A percentile compares a stretch with the other conserved stretches of the same genome.
Conservation (phyloP, 64 coral and sea anemone species). For the Astreopora myriophthalma region DNA sequence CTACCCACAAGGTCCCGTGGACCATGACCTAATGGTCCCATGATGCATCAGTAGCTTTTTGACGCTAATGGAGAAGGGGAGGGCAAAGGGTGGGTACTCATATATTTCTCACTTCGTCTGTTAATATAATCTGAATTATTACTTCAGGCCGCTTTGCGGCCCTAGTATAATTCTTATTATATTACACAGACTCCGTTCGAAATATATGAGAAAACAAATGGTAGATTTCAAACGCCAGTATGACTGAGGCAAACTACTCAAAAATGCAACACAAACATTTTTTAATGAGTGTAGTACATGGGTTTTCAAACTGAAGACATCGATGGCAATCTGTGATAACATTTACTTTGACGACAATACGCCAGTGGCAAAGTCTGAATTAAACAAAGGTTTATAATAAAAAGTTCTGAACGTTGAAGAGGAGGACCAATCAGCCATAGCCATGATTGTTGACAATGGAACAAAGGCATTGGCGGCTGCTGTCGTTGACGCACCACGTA, state of each 20-base stretch:
- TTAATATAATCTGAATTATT: too few relatives aligned
- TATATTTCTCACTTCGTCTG: too few relatives aligned
- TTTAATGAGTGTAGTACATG: too few relatives aligned
- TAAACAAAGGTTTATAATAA: neutral
- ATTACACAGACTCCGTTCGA: too few relatives aligned
- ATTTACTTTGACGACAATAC: neutral
- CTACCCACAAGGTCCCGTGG: too few relatives aligned
- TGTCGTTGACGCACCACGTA: neutral
- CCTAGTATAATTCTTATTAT: too few relatives aligned
- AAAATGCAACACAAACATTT: too few relatives aligned
- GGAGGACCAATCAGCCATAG: neutral
- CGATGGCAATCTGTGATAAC: too few relatives aligned
- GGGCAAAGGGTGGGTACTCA: neutral
- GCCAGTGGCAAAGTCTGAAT: neutral
- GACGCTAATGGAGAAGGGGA: neutral
- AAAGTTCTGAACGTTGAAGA: neutral
- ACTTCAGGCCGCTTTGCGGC: too few relatives aligned
- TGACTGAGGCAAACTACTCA: too few relatives aligned
- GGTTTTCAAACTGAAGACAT: too few relatives aligned
- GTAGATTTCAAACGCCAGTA: neutral
- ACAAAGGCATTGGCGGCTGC: slow-evolving; percentile 18
- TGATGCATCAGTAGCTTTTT: neutral
- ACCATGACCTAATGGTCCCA: too few relatives aligned
- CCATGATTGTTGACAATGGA: neutral
- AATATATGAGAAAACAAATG: neutral